These are phyloP conservation scores for Parnassius smintheus DNA, from an alignment of 2,888 invertebrate species.

Conservation along the genomic window DNA sequence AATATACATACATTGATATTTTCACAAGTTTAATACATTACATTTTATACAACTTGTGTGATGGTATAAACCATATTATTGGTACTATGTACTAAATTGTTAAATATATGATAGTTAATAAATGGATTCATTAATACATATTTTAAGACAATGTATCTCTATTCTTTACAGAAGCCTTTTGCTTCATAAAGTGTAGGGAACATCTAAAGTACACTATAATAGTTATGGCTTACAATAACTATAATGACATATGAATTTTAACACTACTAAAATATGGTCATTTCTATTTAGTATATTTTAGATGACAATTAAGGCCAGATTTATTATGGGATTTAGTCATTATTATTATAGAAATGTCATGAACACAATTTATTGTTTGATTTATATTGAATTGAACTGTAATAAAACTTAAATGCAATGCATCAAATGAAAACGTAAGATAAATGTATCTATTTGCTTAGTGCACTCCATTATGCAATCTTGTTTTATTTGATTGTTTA, in stretches of 20 bases:
- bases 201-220: constrained; percentile 17
- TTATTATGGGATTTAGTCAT: constrained; percentile 53
- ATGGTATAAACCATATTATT: constrained; percentile 49
- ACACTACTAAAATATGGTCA: constrained; percentile 27
- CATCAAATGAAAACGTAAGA: constrained; percentile 78
- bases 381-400: constrained; percentile 79
- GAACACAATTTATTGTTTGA: constrained; percentile 70
- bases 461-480: constrained; percentile 50
- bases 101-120: constrained; percentile 30
- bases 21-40: constrained; percentile 29
- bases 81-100: constrained; percentile 62
- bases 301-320: constrained; percentile 60
- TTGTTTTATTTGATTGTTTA: constrained; percentile 25
- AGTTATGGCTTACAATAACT: constrained; percentile 2
- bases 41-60: constrained; percentile 39
- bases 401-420: constrained; percentile 76
- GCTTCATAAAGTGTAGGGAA: constrained; percentile 17
- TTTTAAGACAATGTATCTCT: constrained; percentile 4
- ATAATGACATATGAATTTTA: not conserved
- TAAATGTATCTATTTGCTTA: constrained; percentile 72
- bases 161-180: constrained; percentile 12
- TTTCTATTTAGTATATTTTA: constrained; percentile 43
- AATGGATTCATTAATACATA: not conserved
- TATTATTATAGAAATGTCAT: constrained; percentile 59
- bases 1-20: constrained; percentile 7